Evolutionary conservation across 2,113 vertebrate genomes (phyloP), one percentile per base, ranked within the genome.

Genomic region (Rhinogobius similis): DNA sequence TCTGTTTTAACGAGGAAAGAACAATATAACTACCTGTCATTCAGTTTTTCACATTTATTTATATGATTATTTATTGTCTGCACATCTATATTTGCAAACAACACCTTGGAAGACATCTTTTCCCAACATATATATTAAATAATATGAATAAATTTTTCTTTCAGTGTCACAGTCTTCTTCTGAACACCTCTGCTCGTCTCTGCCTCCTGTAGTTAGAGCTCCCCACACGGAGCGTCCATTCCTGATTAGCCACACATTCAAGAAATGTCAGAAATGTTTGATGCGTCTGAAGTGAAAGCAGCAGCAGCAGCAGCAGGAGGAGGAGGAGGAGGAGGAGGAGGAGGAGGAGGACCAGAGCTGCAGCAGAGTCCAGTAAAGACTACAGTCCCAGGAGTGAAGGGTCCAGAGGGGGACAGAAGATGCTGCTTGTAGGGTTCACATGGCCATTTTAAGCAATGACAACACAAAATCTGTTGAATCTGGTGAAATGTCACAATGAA

Each of bases 251-350:
- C 80, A 90, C 88, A 87, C 85, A 88, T 89, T 87, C 32, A 69
- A 87, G 83, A 81, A 82, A 91, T 89, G 88, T 91, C 84, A 89
- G 76, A 88, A 88, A 89, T 89, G 85, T 85, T 89, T 91, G 81
- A 83, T 76, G 81, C 66, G 23, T 61, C 81, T 73, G 52, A 55
- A 38, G 74, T 85, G 52, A 26, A n/a, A 55, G 52, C 23, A 55
- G 50, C 21, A 4, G 11, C 16, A 52, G 50, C 9, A 52, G n/a
- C n/a, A n/a, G n/a, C n/a, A n/a, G n/a, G 6, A 50, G 46, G n/a
- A 16, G 46, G 20, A 50, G 18, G 20, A 50, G 1, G 52, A 55
- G n/a, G 6, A 50, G 46, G n/a, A 16, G n/a, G 6, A 50, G 46
- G n/a, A 16, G 46, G 20, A 50, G 18, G 20, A 50, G 1, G 52